Evolutionary conservation across 1,140 invertebrate genomes (phyloP).

Genomic region (Musca vetustissima): DNA sequence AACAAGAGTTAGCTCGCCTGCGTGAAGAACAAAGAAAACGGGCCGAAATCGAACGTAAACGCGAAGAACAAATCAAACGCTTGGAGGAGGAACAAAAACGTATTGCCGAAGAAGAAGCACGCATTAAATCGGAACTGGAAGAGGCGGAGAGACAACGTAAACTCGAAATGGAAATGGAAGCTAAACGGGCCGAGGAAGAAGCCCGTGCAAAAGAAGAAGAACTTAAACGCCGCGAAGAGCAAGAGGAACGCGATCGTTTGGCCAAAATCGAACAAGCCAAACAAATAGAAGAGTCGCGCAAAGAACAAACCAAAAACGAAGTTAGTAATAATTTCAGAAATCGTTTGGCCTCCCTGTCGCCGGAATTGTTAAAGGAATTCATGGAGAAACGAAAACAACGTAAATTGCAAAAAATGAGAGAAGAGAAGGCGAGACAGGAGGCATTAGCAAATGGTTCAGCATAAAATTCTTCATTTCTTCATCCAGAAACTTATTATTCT

Average conservation of each 20-base stretch:
- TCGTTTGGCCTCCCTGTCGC: constrained; percentile 37
- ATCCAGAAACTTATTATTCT: too few species aligned
- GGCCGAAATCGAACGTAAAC: constrained; percentile 36
- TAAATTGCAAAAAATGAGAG: constrained; percentile 36
- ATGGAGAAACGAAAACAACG: constrained; percentile 48
- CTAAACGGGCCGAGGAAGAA: constrained; percentile 34
- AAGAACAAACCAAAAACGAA: constrained; percentile 30
- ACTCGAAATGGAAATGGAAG: constrained; percentile 35
- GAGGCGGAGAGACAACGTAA: constrained; percentile 39
- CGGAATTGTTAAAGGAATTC: constrained; percentile 45
- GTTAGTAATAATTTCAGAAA: constrained; percentile 37
- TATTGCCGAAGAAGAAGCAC: constrained; percentile 42
- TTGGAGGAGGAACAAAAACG: constrained; percentile 36
- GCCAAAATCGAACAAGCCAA: constrained; percentile 39
- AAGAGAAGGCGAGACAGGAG: constrained; percentile 36
- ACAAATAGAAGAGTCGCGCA: constrained; percentile 34
- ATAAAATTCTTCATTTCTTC: neutral
- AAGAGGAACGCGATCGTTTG: constrained; percentile 32
- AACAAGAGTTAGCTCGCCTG: constrained; percentile 40
- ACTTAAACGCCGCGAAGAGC: constrained; percentile 33
- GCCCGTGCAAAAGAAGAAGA: constrained; percentile 32
- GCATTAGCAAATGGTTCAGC: constrained; percentile 20
- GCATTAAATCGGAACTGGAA: constrained; percentile 34
- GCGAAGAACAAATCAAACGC: constrained; percentile 38
- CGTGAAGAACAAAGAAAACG: constrained; percentile 41